These are phyloP conservation scores for Elgonia sp. DNA, from an alignment of 2,888 invertebrate genomes.

Conservation along the genomic window DNA sequence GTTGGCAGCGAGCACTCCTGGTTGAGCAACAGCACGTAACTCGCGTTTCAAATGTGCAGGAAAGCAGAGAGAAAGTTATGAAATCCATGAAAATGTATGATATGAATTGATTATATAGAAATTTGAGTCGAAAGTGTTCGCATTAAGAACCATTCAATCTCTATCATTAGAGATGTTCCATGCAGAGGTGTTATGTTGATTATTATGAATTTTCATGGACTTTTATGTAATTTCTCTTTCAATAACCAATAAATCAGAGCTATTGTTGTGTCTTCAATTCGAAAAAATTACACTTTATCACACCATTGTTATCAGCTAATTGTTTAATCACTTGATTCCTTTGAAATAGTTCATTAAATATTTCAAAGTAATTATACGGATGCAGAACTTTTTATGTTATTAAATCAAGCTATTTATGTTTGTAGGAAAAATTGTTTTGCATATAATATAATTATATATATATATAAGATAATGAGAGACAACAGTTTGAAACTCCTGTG, in stretches of 20 bases:
- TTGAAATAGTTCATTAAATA: too few relatives aligned
- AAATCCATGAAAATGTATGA: constrained; percentile 74
- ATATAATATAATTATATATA: background rate
- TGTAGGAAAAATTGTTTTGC: background rate
- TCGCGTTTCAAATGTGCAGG: constrained; percentile 71
- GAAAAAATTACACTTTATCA: too few relatives aligned
- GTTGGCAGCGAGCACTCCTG: constrained; percentile 37
- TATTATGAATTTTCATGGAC: constrained; percentile 11
- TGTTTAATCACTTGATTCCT: too few relatives aligned
- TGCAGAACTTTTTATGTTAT: background rate
- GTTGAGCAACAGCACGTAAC: constrained; percentile 73
- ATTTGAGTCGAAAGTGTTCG: constrained; percentile 71
- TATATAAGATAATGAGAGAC: background rate
- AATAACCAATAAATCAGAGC: background rate
- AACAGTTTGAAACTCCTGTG: background rate
- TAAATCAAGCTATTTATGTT: background rate
- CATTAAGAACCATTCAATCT: constrained; percentile 51
- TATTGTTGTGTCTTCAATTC: too few relatives aligned
- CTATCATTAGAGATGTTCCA: constrained; percentile 48
- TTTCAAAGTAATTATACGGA: too few relatives aligned
- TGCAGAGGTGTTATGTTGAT: background rate
- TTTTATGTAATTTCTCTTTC: constrained; percentile 34
- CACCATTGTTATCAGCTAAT: too few relatives aligned
- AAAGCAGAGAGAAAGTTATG: constrained; percentile 75
- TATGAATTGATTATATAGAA: constrained; percentile 75